These are phyloP conservation scores for Pseudomugil tenellus DNA, from an alignment of 2,797 vertebrate species.

Conservation along the genomic window DNA sequence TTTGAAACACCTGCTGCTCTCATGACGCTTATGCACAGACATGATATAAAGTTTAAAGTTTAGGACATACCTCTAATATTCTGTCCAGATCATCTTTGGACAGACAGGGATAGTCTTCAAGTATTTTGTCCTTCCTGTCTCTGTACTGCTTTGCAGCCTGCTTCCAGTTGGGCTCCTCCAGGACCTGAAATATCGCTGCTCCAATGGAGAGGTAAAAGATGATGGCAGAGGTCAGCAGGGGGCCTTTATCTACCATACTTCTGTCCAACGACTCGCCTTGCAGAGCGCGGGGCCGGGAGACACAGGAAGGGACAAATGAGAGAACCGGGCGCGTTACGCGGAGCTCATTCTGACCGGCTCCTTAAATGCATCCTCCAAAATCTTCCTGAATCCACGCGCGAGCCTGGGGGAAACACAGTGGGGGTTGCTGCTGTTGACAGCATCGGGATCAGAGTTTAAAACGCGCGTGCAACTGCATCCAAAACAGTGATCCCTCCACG, in stretches of 20 bases:
- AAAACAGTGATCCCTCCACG: constrained; percentile 54
- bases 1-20: no score
- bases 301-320: constrained; percentile 30
- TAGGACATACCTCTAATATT: constrained; percentile 90
- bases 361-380: neutral
- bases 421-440: constrained; percentile 18
- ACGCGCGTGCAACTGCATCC: constrained; percentile 17
- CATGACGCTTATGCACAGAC: no score
- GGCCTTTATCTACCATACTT: constrained; percentile 96
- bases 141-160: constrained; percentile 83
- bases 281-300: constrained; percentile 27
- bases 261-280: constrained; percentile 42
- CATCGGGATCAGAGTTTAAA: constrained; percentile 43
- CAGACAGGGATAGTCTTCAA: constrained; percentile 90
- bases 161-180: constrained; percentile 95
- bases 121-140: constrained; percentile 83
- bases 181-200: constrained; percentile 97
- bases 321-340: constrained; percentile 36
- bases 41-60: neutral
- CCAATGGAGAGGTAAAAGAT: constrained; percentile 99
- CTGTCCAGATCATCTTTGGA: constrained; percentile 87
- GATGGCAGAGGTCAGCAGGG: constrained; percentile 94
- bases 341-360: constrained; percentile 59
- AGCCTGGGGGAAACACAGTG: constrained; percentile 17
- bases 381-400: constrained; percentile 32